These are phyloP conservation scores for Tethya wilhelma DNA, from an alignment of 37 sponge, comb jelly and placozoan species.

Conservation along the genomic window DNA sequence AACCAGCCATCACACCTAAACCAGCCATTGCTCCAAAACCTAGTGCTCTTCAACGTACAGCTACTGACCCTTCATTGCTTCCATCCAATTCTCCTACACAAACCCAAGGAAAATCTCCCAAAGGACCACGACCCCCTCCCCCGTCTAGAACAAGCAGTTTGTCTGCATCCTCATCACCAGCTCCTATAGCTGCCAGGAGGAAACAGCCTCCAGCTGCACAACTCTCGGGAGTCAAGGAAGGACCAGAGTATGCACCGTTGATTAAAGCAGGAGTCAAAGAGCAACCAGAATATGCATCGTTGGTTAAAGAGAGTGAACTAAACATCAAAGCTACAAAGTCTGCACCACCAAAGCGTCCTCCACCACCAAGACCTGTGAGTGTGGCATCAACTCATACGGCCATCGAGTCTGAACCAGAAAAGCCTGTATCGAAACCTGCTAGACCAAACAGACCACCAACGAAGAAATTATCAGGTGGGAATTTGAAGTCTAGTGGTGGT, in stretches of 20 bases:
- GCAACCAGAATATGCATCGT: neutral
- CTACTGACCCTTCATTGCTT: neutral
- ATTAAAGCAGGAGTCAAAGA: neutral
- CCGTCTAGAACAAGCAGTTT: slow-evolving; percentile 21
- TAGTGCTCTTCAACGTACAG: neutral
- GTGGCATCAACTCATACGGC: neutral
- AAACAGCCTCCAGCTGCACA: neutral
- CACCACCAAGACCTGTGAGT: slow-evolving; percentile 40
- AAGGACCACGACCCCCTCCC: slow-evolving; percentile 29
- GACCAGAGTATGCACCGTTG: neutral
- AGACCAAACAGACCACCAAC: neutral
- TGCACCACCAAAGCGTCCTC: slow-evolving; percentile 34
- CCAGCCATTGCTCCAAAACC: neutral
- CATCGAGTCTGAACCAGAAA: neutral
- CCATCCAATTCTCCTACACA: neutral
- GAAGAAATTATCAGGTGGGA: neutral
- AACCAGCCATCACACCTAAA: slow-evolving; percentile 15
- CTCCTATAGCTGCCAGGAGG: neutral
- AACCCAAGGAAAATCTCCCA: slow-evolving; percentile 5
- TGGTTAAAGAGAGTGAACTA: neutral
- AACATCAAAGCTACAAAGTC: neutral
- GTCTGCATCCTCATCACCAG: neutral
- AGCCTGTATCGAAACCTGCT: neutral
- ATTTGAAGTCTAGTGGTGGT: neutral
- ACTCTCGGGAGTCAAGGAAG: neutral